Evolutionary conservation across 2,888 invertebrate genomes (phyloP).

Genomic region (Drymonia ruficornis): DNA sequence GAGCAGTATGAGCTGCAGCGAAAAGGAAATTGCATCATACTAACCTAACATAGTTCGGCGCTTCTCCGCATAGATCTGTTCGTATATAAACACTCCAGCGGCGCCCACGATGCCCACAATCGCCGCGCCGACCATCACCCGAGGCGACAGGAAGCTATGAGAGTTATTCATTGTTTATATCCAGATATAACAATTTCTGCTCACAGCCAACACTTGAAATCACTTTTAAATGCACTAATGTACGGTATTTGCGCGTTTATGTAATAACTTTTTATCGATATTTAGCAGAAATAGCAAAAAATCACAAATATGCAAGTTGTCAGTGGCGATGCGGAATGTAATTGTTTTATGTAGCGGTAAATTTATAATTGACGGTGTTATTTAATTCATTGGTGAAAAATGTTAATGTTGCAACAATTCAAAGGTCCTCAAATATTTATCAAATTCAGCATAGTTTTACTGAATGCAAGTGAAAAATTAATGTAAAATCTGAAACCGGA

Average conservation of each 20-base stretch:
- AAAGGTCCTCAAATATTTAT: no score
- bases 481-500: no score
- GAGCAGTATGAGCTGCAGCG: no score
- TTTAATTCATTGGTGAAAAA: no score
- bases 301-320: not conserved
- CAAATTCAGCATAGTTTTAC: no score
- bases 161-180: not conserved
- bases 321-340: not conserved
- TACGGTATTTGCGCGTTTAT: not conserved
- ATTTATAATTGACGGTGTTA: no score
- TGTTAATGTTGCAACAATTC: no score
- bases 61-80: constrained; percentile 78
- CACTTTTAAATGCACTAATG: constrained; percentile 10
- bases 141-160: constrained; percentile 56
- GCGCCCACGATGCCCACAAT: constrained; percentile 79
- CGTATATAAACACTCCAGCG: constrained; percentile 78
- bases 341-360: no score
- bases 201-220: constrained; percentile 5
- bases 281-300: not conserved
- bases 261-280: not conserved
- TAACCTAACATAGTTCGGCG: constrained; percentile 75
- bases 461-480: no score
- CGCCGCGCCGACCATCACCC: constrained; percentile 75
- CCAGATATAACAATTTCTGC: not conserved
- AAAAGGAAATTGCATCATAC: constrained; percentile 21